Percentiles rank a stretch among this genome's conserved stretches.
Conservation (phyloP, 2,888 invertebrate genomes). For the Taphrorychus bicolor region DNA sequence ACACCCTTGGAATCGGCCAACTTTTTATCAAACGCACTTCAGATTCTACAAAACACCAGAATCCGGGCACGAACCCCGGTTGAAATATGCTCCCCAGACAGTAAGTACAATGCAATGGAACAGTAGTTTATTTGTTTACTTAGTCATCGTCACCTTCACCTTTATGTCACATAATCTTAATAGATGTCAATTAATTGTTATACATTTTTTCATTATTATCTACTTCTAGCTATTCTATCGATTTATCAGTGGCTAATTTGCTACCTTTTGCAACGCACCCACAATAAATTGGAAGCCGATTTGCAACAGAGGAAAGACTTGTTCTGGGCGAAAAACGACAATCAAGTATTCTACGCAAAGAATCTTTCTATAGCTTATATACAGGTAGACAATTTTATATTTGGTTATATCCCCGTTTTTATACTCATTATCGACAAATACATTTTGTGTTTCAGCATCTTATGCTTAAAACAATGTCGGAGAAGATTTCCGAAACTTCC, state of each 20-base stretch:
- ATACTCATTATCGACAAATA: not conserved
- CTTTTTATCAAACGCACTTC: conserved; percentile 65
- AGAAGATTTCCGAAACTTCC: conserved; percentile 57
- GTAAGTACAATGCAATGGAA: not conserved
- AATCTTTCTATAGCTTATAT: conserved; percentile 81
- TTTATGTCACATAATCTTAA: no score
- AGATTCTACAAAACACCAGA: not conserved
- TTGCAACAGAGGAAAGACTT: conserved; percentile 44
- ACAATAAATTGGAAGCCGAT: conserved; percentile 66
- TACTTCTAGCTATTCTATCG: conserved; percentile 64
- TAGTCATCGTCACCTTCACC: no score
- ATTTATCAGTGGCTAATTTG: conserved; percentile 84
- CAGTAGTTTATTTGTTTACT: no score
- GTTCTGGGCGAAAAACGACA: conserved; percentile 83
- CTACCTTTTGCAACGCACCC: conserved; percentile 74
- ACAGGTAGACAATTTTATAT: conserved; percentile 81
- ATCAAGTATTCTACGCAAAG: conserved; percentile 84
- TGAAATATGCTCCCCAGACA: conserved; percentile 53
- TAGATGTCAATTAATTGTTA: no score
- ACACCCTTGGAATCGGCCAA: conserved; percentile 72
- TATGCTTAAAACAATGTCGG: conserved; percentile 64
- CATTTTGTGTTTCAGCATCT: conserved; percentile 60
- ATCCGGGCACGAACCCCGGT: not conserved
- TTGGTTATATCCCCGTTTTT: no score
- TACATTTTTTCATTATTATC: not conserved